phyloP scores from a whole-genome alignment of 2,888 invertebrate genomes.

The Gandaritis pyraliata region DNA sequence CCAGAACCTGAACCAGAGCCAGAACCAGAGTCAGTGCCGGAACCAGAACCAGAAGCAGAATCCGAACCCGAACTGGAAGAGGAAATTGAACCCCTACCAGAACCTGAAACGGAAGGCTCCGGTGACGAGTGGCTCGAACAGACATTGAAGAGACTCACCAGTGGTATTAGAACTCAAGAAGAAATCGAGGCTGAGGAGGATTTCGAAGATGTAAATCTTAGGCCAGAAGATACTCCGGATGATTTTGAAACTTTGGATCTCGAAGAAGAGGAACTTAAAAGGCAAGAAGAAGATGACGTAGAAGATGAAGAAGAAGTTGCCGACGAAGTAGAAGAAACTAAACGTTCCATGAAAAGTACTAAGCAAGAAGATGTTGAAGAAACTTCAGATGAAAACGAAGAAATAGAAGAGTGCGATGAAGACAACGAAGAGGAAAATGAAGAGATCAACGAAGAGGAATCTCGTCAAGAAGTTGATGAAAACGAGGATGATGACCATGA shows the following conservation, averaged over 20 bases:
- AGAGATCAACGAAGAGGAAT: slow-evolving; percentile 2
- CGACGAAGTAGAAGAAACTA: too few species aligned
- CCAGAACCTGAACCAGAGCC: slow-evolving; percentile 62
- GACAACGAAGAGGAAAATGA: slow-evolving; percentile 23
- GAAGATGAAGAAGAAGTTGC: slow-evolving; percentile 27
- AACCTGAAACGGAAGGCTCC: slow-evolving; percentile 51
- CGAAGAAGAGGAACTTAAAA: slow-evolving; percentile 19
- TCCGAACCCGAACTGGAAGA: slow-evolving; percentile 59
- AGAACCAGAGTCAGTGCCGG: slow-evolving; percentile 61
- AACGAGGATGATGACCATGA: slow-evolving; percentile 10
- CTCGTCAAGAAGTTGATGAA: slow-evolving; percentile 14
- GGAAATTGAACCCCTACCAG: slow-evolving; percentile 60
- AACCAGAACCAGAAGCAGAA: slow-evolving; percentile 66
- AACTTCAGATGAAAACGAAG: slow-evolving; percentile 10
- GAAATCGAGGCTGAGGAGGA: slow-evolving; percentile 46
- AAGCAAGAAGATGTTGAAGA: slow-evolving; percentile 9
- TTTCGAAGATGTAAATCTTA: slow-evolving; percentile 27
- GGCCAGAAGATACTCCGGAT: slow-evolving; percentile 30
- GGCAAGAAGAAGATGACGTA: slow-evolving; percentile 22
- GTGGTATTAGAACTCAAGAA: slow-evolving; percentile 46
- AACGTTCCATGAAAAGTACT: slow-evolving; percentile 24
- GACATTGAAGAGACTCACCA: slow-evolving; percentile 42
- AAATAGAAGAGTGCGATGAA: slow-evolving; percentile 24
- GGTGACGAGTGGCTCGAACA: slow-evolving; percentile 54
- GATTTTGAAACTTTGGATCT: slow-evolving; percentile 27